Evolutionary conservation across 2,797 vertebrate genomes (phyloP), one percentile per base, ranked within the genome.

Genomic region (Neoniphon sammara): DNA sequence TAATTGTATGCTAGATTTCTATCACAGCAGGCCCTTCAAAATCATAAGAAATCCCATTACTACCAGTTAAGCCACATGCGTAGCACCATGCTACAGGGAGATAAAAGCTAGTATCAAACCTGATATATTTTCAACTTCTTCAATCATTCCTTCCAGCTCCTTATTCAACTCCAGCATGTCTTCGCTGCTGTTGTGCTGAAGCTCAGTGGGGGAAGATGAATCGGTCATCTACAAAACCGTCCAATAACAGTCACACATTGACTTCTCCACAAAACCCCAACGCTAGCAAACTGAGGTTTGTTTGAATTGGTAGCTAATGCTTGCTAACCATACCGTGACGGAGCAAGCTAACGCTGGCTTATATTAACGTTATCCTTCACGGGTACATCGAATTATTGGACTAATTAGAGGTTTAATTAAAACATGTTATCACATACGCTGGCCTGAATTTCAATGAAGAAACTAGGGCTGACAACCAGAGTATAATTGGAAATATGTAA

Each of bases 131-230:
- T 94, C 94, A 18, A 85, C 42, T 15, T 86, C 57, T 58, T 94
- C 93, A 3, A 77, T 88, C 80, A 94, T 87, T 12, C 30, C 85
- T 67, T 95, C 94, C 61, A 94, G 74, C 11, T 89, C 81, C 44
- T 80, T 80, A 78, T 81, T 85, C 17, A 92, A 27, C 44, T 91
- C 85, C 73, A 87, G 53, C 15, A 52, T 23, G 18, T 87, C 82
- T 14, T 83, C 75, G 39, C 5, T 20, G 15, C 15, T 55, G 27
- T 36, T 65, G 46, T 5, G 63, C 7, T 15, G 58, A 3, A 49
- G 60, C 27, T 82, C 74, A 0, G 46, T 1, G 12, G 54, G 21
- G 3, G 68, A 64, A 7, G 72, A 57, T 0, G 61, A 63, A 1
- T 77, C 80, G 49, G 67, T 57, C 94, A 94, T 94, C 91, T 93